phyloP scores from a whole-genome alignment of 2,888 invertebrate species.

The Selenia dentaria region DNA sequence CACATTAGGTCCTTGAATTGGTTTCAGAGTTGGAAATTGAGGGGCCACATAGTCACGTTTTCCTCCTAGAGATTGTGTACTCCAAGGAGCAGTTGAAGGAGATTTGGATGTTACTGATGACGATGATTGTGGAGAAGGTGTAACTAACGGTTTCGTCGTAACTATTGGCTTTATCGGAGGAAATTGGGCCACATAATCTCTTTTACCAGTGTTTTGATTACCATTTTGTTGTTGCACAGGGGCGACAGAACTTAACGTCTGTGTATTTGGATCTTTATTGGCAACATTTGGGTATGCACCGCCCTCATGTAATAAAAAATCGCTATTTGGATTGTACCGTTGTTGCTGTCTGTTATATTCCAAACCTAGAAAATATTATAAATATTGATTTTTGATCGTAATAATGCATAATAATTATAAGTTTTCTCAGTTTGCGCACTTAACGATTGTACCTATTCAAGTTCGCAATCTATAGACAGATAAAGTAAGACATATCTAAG shows the following conservation, averaged over 20 bases:
- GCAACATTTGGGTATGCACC: conserved; percentile 43
- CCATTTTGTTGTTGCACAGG: conserved; percentile 23
- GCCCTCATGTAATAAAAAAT: conserved; percentile 71
- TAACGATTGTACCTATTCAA: no score
- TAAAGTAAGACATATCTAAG: no score
- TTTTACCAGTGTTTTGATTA: conserved; percentile 34
- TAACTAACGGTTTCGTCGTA: conserved; percentile 14
- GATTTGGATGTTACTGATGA: no score
- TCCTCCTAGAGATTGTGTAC: conserved; percentile 6
- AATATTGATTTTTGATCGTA: no score
- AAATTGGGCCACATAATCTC: conserved; percentile 47
- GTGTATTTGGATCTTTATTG: conserved; percentile 48
- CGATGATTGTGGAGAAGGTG: no score
- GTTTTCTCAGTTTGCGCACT: no score
- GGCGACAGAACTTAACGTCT: conserved; percentile 19
- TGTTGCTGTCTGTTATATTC: conserved; percentile 48
- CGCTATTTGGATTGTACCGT: conserved; percentile 58
- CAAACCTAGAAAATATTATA: conserved; percentile 48
- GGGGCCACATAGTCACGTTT: conserved; percentile 30
- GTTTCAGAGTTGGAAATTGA: conserved; percentile 20
- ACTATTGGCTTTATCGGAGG: conserved; percentile 39
- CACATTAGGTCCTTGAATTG: conserved; percentile 37
- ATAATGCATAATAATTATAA: no score
- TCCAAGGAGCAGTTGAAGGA: no score
- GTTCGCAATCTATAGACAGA: no score